phyloP scores from a whole-genome alignment of 2,797 vertebrate genomes.

The Uromys caudimaculatus region DNA sequence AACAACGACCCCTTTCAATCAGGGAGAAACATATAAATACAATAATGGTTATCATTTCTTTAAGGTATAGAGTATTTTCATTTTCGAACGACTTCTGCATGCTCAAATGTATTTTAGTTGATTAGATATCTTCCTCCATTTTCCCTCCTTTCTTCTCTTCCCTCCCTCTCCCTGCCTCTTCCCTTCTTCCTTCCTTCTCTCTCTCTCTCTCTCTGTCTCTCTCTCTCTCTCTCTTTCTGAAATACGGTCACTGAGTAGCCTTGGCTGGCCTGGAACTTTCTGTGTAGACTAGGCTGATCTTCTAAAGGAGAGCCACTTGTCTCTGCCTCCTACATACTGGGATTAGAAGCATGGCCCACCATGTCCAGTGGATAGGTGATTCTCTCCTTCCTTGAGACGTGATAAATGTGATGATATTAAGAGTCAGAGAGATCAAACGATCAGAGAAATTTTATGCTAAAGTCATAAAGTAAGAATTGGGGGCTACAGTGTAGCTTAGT shows the following conservation, averaged over 20 bases:
- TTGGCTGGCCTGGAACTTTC: background rate
- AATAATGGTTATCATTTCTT: background rate
- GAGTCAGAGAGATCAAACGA: slow-evolving; percentile 32
- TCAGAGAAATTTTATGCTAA: background rate
- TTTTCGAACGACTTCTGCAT: slow-evolving; percentile 8
- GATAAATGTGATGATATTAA: background rate
- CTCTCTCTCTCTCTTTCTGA: background rate
- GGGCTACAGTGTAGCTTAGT: background rate
- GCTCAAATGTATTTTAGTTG: background rate
- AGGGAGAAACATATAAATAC: background rate
- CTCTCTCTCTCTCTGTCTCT: too few relatives aligned
- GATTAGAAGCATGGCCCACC: background rate
- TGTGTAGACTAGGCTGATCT: background rate
- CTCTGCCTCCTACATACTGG: background rate
- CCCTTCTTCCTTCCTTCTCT: background rate
- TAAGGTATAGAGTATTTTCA: background rate
- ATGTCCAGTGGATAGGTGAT: background rate
- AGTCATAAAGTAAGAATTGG: slow-evolving; percentile 8
- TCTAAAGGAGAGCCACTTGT: background rate
- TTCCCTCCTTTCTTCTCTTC: background rate
- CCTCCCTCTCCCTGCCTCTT: accelerated
- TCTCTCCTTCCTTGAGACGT: background rate
- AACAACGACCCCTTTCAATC: background rate
- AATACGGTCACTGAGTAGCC: background rate
- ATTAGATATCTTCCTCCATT: background rate